Base-by-base conservation (phyloP, 1,140 invertebrate genomes). In the Temnothorax nylanderi region DNA sequence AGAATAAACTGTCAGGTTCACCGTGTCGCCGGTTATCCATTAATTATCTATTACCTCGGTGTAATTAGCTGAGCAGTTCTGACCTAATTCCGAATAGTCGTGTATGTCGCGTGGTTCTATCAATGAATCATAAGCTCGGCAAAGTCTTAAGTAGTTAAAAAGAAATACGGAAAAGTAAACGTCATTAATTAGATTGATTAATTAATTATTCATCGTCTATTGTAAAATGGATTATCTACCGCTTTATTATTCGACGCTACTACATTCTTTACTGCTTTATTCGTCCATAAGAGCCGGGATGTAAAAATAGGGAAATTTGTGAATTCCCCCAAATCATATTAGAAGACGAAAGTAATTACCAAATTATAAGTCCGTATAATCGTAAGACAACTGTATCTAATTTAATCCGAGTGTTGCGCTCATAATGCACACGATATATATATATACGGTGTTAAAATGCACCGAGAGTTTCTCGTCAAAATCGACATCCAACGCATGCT, bases 41-140 rank as follows among this genome's bases (percentile, higher is more conserved):
- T 77, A 85, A 85, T 85, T 85, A 85, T 85, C 58, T 76, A 85
- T 85, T 64, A 77, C 72, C 72, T 21, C n/a, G 58, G 8, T 47
- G 74, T 85, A 85, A 85, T 85, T 85, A 85, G 44, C 82, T 47
- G 60, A 51, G n/a, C 82, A 56, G 72, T 56, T 60, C 71, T 54
- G 82, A 77, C 82, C 82, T 62, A 86, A 80, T 81, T 82, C 41
- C 78, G 21, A 58, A 13, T 69, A 64, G 41, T 49, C 44, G 37
- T 34, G 37, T 13, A 47, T 81, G 51, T 47, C 44, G 54, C 26
- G 65, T 26, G 26, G 0, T 7, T 6, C 51, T 32, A 72, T 60
- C 80, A 69, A 82, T 82, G 41, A 72, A 71, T 82, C 78, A 82
- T 60, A 47, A 74, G 26, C 21, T 74, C 18, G 18, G 41, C 37